Conservation (phyloP, 1,140 invertebrate genomes). For the Rhagoletis zephyria region DNA sequence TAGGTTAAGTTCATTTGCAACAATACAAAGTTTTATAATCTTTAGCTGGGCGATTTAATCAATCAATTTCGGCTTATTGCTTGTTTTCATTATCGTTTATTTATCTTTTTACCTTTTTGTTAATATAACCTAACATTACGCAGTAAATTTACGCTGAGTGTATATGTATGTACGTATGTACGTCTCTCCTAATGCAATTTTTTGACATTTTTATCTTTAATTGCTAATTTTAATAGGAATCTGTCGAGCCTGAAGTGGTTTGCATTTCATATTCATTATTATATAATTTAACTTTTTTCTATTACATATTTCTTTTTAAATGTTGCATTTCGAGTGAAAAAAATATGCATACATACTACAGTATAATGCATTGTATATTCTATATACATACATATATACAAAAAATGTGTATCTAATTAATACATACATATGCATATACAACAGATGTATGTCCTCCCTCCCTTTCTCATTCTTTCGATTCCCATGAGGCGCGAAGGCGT, state of each 20-base stretch:
- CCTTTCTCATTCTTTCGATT: not conserved
- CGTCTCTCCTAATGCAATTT: conserved; percentile 23
- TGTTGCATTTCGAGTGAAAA: conserved; percentile 36
- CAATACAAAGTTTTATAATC: not conserved
- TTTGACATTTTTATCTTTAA: conserved; percentile 51
- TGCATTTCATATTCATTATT: conserved; percentile 55
- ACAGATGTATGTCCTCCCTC: too few relatives aligned
- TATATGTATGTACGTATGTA: conserved; percentile 49
- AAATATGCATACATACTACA: conserved; percentile 32
- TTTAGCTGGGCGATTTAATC: not conserved
- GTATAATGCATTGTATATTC: conserved; percentile 26
- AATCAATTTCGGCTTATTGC: too few relatives aligned
- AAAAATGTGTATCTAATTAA: not conserved
- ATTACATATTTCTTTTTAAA: not conserved
- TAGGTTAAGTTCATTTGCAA: not conserved
- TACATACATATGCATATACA: not conserved
- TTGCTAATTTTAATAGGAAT: conserved; percentile 58
- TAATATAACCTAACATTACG: conserved; percentile 28
- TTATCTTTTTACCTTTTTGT: not conserved
- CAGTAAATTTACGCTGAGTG: conserved; percentile 44
- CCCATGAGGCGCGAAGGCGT: not conserved
- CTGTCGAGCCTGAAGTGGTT: conserved; percentile 59
- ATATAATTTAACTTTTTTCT: not conserved
- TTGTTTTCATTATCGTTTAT: not conserved
- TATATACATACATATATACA: conserved; percentile 41